Base-by-base conservation (phyloP, 2,113 vertebrate species). In the Odocoileus hemionus region DNA sequence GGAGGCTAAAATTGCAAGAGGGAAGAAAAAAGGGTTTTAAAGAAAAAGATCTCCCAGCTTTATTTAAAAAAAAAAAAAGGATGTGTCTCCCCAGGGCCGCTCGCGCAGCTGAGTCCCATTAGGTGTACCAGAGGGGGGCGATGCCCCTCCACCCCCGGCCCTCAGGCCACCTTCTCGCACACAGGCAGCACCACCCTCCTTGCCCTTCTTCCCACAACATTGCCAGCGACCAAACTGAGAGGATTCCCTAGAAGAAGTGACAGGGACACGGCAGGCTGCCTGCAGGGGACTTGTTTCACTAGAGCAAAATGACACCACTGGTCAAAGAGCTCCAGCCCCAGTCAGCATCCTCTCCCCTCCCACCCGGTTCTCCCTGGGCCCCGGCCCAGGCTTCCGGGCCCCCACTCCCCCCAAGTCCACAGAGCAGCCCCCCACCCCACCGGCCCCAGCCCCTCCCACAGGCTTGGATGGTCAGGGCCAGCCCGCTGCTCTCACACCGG, bases 241-340 rank as follows among this genome's bases (percentile, higher is more conserved):
- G 33, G 26, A 25, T 58, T 33, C n/a, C 90, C 39, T 2, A 61
- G n/a, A 26, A 96, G 70, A 78, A 17, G 54, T 19, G 50, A 28
- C 12, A 50, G 45, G 26, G 9, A 16, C 45, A 0, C 0, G 2
- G 43, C 16, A 4, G 8, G 16, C 47, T 83, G 23, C 39, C 50
- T 36, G 4, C 28, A 57, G 70, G 23, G 10, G n/a, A 21, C 30
- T 5, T 2, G 3, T 52, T 14, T 23, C 3, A 7, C 25, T 4
- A 0, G 1, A 58, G 50, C 50, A 7, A 21, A 57, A 74, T 11
- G 16, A 28, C 21, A 2, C 5, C 5, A 9, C 45, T 28, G 1
- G n/a, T 3, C 6, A 47, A 30, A 50, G 45, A 57, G 21, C 45
- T 21, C 14, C 1, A 5, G 13, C 36, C 93, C 52, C 10, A 19